phyloP scores from a whole-genome alignment of 2,888 invertebrate species.

The Drosophila macrospina region DNA sequence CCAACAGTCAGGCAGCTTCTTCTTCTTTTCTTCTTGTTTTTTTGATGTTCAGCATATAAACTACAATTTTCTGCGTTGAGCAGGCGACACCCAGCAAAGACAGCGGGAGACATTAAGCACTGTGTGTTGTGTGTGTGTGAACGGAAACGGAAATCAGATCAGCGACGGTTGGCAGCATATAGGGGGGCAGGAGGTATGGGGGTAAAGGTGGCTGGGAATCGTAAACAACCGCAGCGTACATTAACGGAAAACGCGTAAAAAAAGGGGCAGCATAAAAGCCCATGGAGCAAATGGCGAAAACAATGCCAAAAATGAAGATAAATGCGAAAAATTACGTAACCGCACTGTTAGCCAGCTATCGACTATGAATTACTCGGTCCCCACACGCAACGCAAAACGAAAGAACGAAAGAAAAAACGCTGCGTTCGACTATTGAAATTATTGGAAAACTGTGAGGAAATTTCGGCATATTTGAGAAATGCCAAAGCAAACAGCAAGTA shows the following conservation, averaged over 20 bases:
- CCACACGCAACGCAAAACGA: slow-evolving; percentile 6
- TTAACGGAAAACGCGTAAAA: slow-evolving; percentile 45
- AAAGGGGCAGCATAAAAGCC: slow-evolving; percentile 39
- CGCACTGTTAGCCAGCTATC: slow-evolving; percentile 34
- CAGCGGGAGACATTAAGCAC: slow-evolving; percentile 59
- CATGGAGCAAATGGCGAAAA: slow-evolving; percentile 51
- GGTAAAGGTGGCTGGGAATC: slow-evolving; percentile 39
- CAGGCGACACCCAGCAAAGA: slow-evolving; percentile 47
- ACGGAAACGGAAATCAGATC: slow-evolving; percentile 62
- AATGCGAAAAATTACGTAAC: slow-evolving; percentile 69
- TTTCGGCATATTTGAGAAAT: too few relatives aligned
- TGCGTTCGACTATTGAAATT: slow-evolving; percentile 24
- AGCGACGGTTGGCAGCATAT: slow-evolving; percentile 17
- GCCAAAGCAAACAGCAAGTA: too few relatives aligned
- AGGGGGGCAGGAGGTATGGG: slow-evolving; percentile 1
- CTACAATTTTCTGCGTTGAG: slow-evolving; percentile 53
- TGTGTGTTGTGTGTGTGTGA: slow-evolving; percentile 31
- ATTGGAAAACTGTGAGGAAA: slow-evolving; percentile 1
- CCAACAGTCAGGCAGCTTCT: neutral
- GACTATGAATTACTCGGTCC: neutral
- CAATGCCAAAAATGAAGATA: slow-evolving; percentile 72
- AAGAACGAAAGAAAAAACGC: slow-evolving; percentile 14
- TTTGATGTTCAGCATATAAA: slow-evolving; percentile 24
- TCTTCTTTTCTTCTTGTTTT: too few relatives aligned
- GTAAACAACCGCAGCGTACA: slow-evolving; percentile 52